A percentile compares a stretch with the other conserved stretches of the same genome.
Evolutionary conservation across 2,888 invertebrate genomes (phyloP).

Genomic region (Acanthosepion esculentum): DNA sequence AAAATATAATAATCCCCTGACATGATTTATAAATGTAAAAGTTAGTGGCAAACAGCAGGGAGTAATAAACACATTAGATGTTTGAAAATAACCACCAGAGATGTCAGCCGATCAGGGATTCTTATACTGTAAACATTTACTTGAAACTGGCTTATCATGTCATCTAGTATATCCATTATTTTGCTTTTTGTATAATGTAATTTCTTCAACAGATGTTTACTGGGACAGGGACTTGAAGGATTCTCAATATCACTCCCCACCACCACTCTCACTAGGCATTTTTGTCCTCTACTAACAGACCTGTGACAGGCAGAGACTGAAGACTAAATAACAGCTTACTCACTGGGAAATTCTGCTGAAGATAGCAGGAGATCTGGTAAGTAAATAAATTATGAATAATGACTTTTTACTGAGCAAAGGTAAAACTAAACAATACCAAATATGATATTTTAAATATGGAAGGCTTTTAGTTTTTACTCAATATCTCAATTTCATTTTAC

Average conservation of each 20-base stretch:
- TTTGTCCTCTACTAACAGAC: neutral
- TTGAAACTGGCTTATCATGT: conserved; percentile 8
- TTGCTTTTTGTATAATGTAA: conserved; percentile 33
- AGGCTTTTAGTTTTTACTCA: no score
- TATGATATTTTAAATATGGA: no score
- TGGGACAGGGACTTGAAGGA: conserved; percentile 12
- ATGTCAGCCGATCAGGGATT: neutral
- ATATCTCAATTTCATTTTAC: no score
- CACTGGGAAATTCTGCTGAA: neutral
- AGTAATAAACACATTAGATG: no score
- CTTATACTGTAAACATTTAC: conserved; percentile 33
- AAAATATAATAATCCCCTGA: neutral
- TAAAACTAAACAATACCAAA: neutral
- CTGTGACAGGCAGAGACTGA: neutral
- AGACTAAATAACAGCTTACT: neutral
- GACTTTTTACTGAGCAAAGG: neutral
- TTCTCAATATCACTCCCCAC: neutral
- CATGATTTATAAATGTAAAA: neutral
- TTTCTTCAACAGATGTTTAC: neutral
- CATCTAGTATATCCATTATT: conserved; percentile 12
- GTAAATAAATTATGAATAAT: conserved; percentile 22
- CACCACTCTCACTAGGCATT: neutral
- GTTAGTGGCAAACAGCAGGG: conserved; percentile 20
- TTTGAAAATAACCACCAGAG: neutral
- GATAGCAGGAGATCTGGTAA: neutral